Conservation (phyloP, 2,888 invertebrate species). For the Hydraecia micacea region DNA sequence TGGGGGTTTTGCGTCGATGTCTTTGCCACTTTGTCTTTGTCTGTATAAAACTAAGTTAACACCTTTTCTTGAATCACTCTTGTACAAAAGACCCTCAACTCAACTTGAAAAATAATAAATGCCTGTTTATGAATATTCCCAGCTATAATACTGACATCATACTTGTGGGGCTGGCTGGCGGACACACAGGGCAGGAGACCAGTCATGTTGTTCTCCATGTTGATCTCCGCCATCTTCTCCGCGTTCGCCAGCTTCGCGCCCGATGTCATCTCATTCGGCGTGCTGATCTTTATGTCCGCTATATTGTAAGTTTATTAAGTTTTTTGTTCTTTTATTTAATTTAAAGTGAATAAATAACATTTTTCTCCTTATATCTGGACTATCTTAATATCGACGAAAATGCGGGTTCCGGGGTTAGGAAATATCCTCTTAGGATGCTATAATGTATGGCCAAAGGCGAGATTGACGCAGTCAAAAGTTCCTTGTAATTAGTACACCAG, state of each 20-base stretch:
- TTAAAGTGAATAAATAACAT: background rate
- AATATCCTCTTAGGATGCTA: background rate
- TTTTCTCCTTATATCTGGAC: background rate
- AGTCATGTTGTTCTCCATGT: constrained; percentile 88
- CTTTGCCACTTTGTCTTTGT: no score
- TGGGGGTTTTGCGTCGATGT: no score
- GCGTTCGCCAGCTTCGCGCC: constrained; percentile 91
- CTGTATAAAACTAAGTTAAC: no score
- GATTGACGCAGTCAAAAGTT: background rate
- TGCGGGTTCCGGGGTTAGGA: background rate
- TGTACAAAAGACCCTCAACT: background rate
- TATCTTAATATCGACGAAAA: background rate
- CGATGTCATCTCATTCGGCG: constrained; percentile 89
- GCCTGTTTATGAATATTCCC: constrained; percentile 41
- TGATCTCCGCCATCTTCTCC: constrained; percentile 89
- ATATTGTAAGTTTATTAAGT: constrained; percentile 90
- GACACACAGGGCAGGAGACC: constrained; percentile 93
- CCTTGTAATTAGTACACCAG: background rate
- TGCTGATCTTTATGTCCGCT: constrained; percentile 92
- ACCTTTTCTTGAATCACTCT: background rate
- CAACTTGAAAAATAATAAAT: background rate
- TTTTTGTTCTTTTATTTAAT: background rate
- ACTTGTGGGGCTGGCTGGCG: constrained; percentile 95
- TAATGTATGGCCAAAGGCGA: background rate
- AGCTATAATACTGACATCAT: constrained; percentile 93